Percentiles rank a stretch among this genome's conserved stretches.
Evolutionary conservation across 2,113 vertebrate genomes (phyloP).

Genomic region (Corynorhinus townsendii): DNA sequence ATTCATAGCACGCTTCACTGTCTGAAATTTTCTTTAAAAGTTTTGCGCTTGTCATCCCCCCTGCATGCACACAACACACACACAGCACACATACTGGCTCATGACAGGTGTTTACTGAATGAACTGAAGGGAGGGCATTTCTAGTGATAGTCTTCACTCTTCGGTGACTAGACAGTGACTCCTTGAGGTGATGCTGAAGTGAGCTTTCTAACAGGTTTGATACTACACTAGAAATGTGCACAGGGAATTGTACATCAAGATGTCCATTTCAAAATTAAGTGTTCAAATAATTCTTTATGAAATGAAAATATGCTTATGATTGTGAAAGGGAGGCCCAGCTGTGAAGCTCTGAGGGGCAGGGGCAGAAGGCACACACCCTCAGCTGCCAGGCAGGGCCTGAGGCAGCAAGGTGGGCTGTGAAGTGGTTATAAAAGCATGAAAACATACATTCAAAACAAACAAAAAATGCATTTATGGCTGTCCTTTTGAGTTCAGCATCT

Average conservation of each 20-base stretch:
- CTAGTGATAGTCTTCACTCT: background rate
- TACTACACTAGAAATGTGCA: background rate
- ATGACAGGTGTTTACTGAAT: background rate
- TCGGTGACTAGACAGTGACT: background rate
- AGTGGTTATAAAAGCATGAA: background rate
- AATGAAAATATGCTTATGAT: background rate
- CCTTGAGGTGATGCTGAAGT: background rate
- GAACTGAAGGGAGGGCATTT: background rate
- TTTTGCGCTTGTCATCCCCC: background rate
- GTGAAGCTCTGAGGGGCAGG: background rate
- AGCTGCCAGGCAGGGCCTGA: background rate
- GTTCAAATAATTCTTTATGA: background rate
- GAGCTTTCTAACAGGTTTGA: background rate
- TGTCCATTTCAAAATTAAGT: background rate
- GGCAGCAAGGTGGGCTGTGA: too few species aligned
- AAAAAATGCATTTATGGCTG: background rate
- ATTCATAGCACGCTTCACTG: background rate
- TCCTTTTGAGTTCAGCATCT: background rate
- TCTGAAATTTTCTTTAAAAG: background rate
- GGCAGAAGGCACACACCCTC: fast-evolving
- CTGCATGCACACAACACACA: fast-evolving
- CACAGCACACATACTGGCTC: fast-evolving
- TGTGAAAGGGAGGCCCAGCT: background rate
- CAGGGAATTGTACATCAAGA: background rate
- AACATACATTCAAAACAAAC: background rate